Evolutionary conservation across 2,113 vertebrate species (phyloP).

Genomic region (Eclectus roratus): DNA sequence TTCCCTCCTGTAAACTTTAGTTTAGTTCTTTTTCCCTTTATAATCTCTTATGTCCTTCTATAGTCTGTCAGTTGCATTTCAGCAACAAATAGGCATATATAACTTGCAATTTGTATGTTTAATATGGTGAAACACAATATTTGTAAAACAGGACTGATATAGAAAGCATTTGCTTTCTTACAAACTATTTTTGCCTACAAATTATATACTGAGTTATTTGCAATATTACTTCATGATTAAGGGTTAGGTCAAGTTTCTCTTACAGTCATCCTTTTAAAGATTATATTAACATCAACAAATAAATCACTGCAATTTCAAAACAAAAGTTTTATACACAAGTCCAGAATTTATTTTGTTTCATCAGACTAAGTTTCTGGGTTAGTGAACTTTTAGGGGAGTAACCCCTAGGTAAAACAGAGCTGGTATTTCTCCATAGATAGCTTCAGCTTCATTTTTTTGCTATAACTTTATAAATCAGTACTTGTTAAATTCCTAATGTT

Average conservation of each 20-base stretch:
- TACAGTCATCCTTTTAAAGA: not conserved
- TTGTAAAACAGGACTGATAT: not conserved
- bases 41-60: not conserved
- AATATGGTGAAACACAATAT: not conserved
- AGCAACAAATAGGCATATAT: not conserved
- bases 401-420: not conserved
- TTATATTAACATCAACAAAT: not conserved
- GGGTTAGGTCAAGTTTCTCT: not conserved
- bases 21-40: not conserved
- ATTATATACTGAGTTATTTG: not conserved
- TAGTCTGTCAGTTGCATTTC: not conserved
- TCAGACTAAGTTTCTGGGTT: not conserved
- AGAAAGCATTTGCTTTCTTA: not conserved
- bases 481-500: not conserved
- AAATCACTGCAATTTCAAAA: not conserved
- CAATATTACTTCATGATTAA: not conserved
- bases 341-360: not conserved
- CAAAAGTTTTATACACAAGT: not conserved
- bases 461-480: not conserved
- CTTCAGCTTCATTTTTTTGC: not conserved
- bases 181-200: not conserved
- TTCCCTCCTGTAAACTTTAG: not conserved
- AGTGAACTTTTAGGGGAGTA: not conserved
- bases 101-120: not conserved
- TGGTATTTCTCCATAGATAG: not conserved